Evolutionary conservation across 2,797 vertebrate genomes (phyloP).

Genomic region (Onychomys leucogaster): DNA sequence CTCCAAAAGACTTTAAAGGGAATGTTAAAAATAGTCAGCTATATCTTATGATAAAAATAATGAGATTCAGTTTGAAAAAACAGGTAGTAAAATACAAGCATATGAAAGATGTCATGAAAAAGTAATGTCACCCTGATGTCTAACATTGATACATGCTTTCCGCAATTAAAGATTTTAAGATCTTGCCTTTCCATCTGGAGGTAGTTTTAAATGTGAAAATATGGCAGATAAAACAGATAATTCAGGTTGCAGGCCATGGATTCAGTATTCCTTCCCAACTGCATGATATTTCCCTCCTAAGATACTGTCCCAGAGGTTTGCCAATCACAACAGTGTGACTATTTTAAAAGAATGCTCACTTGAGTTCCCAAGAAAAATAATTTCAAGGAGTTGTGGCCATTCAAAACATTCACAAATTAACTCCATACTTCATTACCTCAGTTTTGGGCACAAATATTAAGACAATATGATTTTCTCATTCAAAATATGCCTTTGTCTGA

Average conservation of each 20-base stretch:
- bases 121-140: conserved; percentile 32
- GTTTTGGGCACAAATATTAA: conserved; percentile 62
- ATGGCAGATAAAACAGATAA: conserved; percentile 63
- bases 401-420: conserved; percentile 77
- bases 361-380: conserved; percentile 79
- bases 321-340: conserved; percentile 62
- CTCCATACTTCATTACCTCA: conserved; percentile 74
- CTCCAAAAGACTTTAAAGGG: conserved; percentile 62
- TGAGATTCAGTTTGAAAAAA: conserved; percentile 68
- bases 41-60: conserved; percentile 22
- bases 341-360: conserved; percentile 72
- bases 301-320: conserved; percentile 62
- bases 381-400: conserved; percentile 64
- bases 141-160: conserved; percentile 69
- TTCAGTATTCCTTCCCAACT: conserved; percentile 71
- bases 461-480: conserved; percentile 52
- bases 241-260: conserved; percentile 57
- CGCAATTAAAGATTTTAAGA: conserved; percentile 53
- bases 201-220: conserved; percentile 74
- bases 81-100: conserved; percentile 56
- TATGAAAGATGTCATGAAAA: conserved; percentile 55
- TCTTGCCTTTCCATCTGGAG: conserved; percentile 68
- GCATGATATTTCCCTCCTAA: conserved; percentile 67
- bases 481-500: conserved; percentile 53
- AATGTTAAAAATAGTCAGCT: conserved; percentile 61